Conservation (phyloP, 35 echinoderm and acorn worm genomes). For the Heliocidaris erythrogramma region DNA sequence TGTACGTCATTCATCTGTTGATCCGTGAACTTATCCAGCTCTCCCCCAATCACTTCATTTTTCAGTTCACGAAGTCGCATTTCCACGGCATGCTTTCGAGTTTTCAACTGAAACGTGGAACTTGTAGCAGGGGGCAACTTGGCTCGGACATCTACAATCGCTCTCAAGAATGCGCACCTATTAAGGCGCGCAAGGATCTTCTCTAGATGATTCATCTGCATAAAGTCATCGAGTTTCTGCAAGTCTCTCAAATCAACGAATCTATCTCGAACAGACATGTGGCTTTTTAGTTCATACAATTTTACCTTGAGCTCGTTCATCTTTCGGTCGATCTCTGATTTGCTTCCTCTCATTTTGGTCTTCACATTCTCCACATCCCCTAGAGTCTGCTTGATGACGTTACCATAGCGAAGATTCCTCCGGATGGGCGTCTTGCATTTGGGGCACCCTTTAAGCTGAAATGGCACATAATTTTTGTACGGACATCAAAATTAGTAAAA, state of each 20-base stretch:
- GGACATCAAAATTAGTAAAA: background rate
- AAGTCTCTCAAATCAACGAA: background rate
- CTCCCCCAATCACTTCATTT: background rate
- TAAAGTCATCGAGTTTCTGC: background rate
- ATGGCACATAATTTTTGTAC: background rate
- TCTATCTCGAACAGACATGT: background rate
- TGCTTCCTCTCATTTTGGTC: slow-evolving; percentile 29
- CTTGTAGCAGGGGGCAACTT: background rate
- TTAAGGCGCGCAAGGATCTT: background rate
- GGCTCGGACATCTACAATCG: background rate
- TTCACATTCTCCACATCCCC: slow-evolving; percentile 83
- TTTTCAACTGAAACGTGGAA: background rate
- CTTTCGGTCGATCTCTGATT: background rate
- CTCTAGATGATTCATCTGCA: background rate
- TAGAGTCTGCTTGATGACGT: slow-evolving; percentile 65
- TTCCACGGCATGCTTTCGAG: background rate
- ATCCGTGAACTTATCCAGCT: slow-evolving; percentile 30
- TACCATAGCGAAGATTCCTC: slow-evolving; percentile 79
- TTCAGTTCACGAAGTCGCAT: background rate
- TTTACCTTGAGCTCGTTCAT: background rate
- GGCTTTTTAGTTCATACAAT: background rate
- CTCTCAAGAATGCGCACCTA: slow-evolving; percentile 5
- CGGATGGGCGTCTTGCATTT: slow-evolving; percentile 90
- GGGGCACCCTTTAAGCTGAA: slow-evolving; percentile 65
- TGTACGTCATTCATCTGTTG: slow-evolving; percentile 37